A percentile compares a stretch with the other conserved stretches of the same genome.
Conservation (phyloP, 1,140 invertebrate species). For the Neomicropteryx cornuta region DNA sequence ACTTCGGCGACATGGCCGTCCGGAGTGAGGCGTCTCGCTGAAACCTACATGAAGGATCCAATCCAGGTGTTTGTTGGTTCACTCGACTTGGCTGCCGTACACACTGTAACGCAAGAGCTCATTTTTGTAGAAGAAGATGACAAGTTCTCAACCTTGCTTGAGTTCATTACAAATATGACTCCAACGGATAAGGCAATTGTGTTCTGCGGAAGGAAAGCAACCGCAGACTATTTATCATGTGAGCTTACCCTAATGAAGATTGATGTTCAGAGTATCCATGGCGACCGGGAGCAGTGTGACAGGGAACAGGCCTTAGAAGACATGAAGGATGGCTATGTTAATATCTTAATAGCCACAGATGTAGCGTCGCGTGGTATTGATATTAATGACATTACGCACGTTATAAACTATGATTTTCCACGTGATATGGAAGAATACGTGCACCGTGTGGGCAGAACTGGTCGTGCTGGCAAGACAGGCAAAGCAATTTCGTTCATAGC, state of each 20-base stretch:
- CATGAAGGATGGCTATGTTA: constrained; percentile 60
- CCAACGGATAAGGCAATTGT: constrained; percentile 73
- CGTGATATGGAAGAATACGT: constrained; percentile 87
- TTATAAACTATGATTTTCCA: constrained; percentile 79
- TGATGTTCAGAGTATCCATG: constrained; percentile 70
- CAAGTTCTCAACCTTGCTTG: constrained; percentile 31
- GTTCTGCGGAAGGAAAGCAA: constrained; percentile 76
- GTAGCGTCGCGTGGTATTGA: constrained; percentile 87
- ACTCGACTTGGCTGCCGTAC: constrained; percentile 73
- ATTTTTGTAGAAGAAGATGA: constrained; percentile 62
- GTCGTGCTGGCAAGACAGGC: constrained; percentile 74
- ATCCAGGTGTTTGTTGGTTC: constrained; percentile 82
- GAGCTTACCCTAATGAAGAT: constrained; percentile 60
- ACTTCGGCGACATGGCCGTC: constrained; percentile 82
- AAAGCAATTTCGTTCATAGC: constrained; percentile 74
- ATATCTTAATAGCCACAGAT: constrained; percentile 89
- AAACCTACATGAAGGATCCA: constrained; percentile 78
- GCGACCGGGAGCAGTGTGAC: constrained; percentile 78
- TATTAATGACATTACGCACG: constrained; percentile 83
- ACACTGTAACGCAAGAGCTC: constrained; percentile 69
- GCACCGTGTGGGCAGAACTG: constrained; percentile 78
- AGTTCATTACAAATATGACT: constrained; percentile 53
- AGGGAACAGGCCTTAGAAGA: constrained; percentile 76
- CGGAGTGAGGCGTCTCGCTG: constrained; percentile 68
- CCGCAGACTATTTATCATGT: constrained; percentile 69